These are phyloP conservation scores for Fragum fragum DNA, from an alignment of 2,888 invertebrate genomes.

Conservation along the genomic window DNA sequence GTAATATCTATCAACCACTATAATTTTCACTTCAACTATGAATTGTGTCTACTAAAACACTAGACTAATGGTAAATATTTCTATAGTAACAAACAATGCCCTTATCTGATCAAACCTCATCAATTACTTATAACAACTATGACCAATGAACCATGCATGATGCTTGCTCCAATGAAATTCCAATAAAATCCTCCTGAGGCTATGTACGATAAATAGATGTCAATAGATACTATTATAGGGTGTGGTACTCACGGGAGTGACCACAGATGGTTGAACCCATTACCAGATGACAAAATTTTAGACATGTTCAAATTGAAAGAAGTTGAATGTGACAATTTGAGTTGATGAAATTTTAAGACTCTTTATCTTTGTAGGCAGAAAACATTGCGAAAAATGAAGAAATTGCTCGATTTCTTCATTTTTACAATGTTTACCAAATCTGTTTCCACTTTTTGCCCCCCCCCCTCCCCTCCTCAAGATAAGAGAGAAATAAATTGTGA, in stretches of 20 bases:
- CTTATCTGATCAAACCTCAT: conserved; percentile 20
- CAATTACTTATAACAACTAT: conserved; percentile 26
- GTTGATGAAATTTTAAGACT: no score
- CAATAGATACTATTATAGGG: background rate
- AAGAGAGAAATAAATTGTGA: no score
- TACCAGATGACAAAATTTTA: no score
- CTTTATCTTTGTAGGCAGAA: no score
- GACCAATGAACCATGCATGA: conserved; percentile 22
- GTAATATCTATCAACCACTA: no score
- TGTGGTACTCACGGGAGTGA: background rate
- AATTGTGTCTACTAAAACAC: background rate
- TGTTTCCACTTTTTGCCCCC: no score
- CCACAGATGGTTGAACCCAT: background rate
- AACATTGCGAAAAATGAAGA: no score
- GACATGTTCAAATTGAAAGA: no score
- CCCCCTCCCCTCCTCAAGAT: no score
- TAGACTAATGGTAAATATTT: background rate
- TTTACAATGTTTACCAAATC: no score
- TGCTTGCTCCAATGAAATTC: conserved; percentile 8
- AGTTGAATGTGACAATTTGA: no score
- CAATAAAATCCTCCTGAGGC: conserved; percentile 3
- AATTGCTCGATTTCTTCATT: no score
- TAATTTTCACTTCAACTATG: background rate
- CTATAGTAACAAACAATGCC: conserved; percentile 16
- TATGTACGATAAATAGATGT: conserved; percentile 16